Percentiles rank a stretch among this genome's conserved stretches.
Evolutionary conservation across 2,113 vertebrate genomes (phyloP).

Genomic region (Lutjanus erythropterus): DNA sequence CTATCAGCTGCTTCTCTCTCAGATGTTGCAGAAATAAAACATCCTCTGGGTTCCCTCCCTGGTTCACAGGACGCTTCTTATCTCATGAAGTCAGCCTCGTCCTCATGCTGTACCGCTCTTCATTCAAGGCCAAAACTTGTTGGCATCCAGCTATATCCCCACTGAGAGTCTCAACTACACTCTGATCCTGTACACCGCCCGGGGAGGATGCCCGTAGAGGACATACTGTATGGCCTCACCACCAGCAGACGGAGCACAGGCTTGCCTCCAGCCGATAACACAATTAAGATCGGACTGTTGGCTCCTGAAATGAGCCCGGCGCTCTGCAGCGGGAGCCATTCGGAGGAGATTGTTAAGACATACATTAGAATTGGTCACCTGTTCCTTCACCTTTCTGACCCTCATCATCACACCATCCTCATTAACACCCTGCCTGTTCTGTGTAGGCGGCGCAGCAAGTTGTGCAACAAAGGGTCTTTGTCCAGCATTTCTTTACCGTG

Average conservation of each 20-base stretch:
- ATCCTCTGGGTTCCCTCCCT: slow-evolving; percentile 14
- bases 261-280: slow-evolving; percentile 47
- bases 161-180: slow-evolving; percentile 42
- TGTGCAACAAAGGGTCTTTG: slow-evolving; percentile 39
- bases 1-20: neutral
- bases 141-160: slow-evolving; percentile 41
- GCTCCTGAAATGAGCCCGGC: slow-evolving; percentile 32
- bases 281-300: slow-evolving; percentile 38
- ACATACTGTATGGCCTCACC: neutral
- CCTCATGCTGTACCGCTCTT: slow-evolving; percentile 19
- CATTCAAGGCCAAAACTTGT: slow-evolving; percentile 41
- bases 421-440: slow-evolving; percentile 28
- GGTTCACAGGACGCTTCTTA: slow-evolving; percentile 23
- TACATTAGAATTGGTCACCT: slow-evolving; percentile 11
- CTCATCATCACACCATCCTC: slow-evolving; percentile 29
- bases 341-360: slow-evolving; percentile 15
- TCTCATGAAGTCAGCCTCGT: slow-evolving; percentile 41
- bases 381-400: slow-evolving; percentile 36
- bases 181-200: slow-evolving; percentile 20
- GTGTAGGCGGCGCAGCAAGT: slow-evolving; percentile 1
- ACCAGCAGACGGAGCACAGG: slow-evolving; percentile 20
- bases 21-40: slow-evolving; percentile 22
- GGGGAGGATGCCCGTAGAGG: slow-evolving; percentile 16
- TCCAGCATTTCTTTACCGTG: slow-evolving; percentile 26
- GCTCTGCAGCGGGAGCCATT: slow-evolving; percentile 1